Base-by-base conservation (phyloP, 1,140 invertebrate species). In the Nautilus pompilius region DNA sequence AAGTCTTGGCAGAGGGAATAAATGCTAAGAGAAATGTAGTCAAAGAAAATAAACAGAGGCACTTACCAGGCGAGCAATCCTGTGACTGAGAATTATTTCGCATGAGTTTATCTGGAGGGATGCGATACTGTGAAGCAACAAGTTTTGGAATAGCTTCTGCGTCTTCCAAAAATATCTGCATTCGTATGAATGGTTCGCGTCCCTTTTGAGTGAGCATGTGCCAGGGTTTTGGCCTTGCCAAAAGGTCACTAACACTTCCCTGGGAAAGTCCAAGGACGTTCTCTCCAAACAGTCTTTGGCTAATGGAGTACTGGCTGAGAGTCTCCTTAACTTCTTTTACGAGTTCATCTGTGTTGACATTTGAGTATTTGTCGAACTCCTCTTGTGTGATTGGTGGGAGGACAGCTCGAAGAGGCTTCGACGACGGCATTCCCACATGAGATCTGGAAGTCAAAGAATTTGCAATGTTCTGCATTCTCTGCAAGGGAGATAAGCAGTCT, bases 161-260 rank as follows among this genome's bases (percentile, higher is more conserved):
- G 79, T 99, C 96, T 67, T 93, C 93, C 1, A 98, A 84, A 93
- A 96, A 99, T 8, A 97, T 82, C 81, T 98, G 94, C 96, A 99
- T 99, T 49, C 96, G 87, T 61, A 99, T 97, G 84, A 98, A 99
- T 0, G 96, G 96, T 81, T 99, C 96, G 24, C 96, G 85, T 0
- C 96, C 96, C 82, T 99, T 99, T 79, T 98, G 97, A 65, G 95
- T 97, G 3, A 99, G 87, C 95, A 98, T 98, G 78, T 97, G 94
- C 96, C 96, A 99, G 0, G 96, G 96, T 77, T 98, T 98, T 1
- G 96, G 96, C 80, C 98, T 96, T 56, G 95, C 97, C 0, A 99
- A 85, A n/a, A 99, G 83, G 82, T 99, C 96, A 76, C 94, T 97
- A 0, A 98, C 96, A 2, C 95, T 98, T 2, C 80, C 82, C 60